phyloP scores from a whole-genome alignment of 2,113 vertebrate genomes.

The Rhegmatorhina hoffmannsi region DNA sequence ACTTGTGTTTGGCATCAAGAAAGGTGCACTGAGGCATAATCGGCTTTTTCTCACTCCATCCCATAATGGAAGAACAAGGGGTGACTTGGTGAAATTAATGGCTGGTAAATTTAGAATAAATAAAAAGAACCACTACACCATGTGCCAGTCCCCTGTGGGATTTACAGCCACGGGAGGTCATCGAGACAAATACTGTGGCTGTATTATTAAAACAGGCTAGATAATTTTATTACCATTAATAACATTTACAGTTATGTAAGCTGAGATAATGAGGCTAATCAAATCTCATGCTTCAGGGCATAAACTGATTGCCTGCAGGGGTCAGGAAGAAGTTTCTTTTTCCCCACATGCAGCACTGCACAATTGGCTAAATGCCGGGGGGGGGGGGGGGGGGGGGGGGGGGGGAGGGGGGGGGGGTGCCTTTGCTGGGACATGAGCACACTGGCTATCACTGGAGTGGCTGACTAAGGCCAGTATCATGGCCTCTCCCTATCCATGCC shows the following conservation, averaged over 20 bases:
- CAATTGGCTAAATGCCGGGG: neutral
- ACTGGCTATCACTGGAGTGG: neutral
- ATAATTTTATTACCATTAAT: constrained; percentile 75
- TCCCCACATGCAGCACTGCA: neutral
- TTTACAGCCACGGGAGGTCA: constrained; percentile 56
- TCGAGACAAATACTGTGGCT: constrained; percentile 54
- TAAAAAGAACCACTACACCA: neutral
- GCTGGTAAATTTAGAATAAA: constrained; percentile 59
- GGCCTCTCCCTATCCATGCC: accelerated
- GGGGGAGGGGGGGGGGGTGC: accelerated
- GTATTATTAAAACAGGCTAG: constrained; percentile 66
- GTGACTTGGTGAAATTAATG: constrained; percentile 36
- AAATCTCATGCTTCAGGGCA: constrained; percentile 74
- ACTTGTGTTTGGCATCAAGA: neutral
- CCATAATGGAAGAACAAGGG: constrained; percentile 6
- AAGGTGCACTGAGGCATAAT: neutral
- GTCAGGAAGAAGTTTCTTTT: constrained; percentile 64
- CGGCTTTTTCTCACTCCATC: neutral
- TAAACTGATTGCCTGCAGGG: constrained; percentile 68
- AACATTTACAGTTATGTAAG: constrained; percentile 69
- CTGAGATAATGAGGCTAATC: constrained; percentile 75
- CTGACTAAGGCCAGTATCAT: neutral
- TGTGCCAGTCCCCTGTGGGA: constrained; percentile 35
- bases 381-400: accelerated
- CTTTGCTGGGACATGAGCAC: neutral